phyloP scores from a whole-genome alignment of 2,888 invertebrate species.

The Phania funesta region DNA sequence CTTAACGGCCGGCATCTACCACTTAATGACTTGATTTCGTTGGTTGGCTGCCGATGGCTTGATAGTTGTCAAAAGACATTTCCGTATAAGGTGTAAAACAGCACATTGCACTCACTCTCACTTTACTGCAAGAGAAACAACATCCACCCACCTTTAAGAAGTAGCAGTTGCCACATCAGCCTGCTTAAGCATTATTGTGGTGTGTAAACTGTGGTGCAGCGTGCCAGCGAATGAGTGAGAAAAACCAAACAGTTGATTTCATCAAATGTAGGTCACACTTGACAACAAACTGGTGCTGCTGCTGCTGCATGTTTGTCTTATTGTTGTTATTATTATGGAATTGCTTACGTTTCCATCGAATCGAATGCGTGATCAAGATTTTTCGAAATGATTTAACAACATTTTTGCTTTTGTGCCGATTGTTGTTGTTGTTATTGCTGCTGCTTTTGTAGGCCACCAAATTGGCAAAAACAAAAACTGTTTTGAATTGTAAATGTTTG shows the following conservation, averaged over 20 bases:
- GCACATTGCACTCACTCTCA: slow-evolving; percentile 61
- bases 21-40: slow-evolving; percentile 41
- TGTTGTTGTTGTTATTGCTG: slow-evolving; percentile 26
- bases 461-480: slow-evolving; percentile 54
- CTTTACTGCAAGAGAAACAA: slow-evolving; percentile 36
- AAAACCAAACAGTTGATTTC: slow-evolving; percentile 37
- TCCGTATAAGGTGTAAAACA: slow-evolving; percentile 63
- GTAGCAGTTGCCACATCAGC: slow-evolving; percentile 25
- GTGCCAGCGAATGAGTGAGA: slow-evolving; percentile 16
- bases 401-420: slow-evolving; percentile 49
- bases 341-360: slow-evolving; percentile 64
- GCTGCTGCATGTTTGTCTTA: slow-evolving; percentile 7
- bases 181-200: slow-evolving; percentile 4
- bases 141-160: slow-evolving; percentile 55
- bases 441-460: slow-evolving; percentile 55
- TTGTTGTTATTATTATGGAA: slow-evolving; percentile 51
- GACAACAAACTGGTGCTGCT: slow-evolving; percentile 42
- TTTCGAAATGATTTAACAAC: slow-evolving; percentile 62
- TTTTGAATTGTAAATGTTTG: slow-evolving; percentile 44
- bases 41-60: slow-evolving; percentile 10
- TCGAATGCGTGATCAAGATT: slow-evolving; percentile 66
- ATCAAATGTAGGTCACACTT: slow-evolving; percentile 64
- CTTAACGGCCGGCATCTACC: slow-evolving; percentile 21
- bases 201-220: background rate
- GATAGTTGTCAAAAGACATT: slow-evolving; percentile 51